A percentile compares a stretch with the other conserved stretches of the same genome.
Evolutionary conservation across 2,888 invertebrate species (phyloP).

Genomic region (Melieria omissa): DNA sequence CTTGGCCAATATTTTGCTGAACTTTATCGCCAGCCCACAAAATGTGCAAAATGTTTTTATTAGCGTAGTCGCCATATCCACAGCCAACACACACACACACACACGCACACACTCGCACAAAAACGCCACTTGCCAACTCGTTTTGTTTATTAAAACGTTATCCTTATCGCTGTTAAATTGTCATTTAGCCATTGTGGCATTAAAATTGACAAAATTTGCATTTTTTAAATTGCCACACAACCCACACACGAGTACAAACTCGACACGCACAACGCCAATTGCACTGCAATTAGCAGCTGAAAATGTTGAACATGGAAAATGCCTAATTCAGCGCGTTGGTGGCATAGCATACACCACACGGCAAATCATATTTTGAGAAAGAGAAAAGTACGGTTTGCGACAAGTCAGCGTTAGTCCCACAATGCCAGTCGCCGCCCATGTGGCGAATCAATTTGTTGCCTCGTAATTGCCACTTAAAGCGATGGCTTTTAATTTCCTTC

Average conservation of each 20-base stretch:
- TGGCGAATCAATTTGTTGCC: too few species aligned
- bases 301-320: too few species aligned
- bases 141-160: conserved; percentile 31
- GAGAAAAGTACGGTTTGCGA: too few species aligned
- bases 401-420: too few species aligned
- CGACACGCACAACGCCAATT: not conserved
- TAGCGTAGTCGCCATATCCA: not conserved
- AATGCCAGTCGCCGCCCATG: too few species aligned
- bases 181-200: conserved; percentile 31
- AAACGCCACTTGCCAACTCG: conserved; percentile 22
- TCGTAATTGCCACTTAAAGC: too few species aligned
- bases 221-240: conserved; percentile 29
- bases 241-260: conserved; percentile 5
- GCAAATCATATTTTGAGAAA: too few species aligned
- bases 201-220: conserved; percentile 27
- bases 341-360: too few species aligned
- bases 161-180: conserved; percentile 31
- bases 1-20: conserved; percentile 16
- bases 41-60: conserved; percentile 5
- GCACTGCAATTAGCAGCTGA: too few species aligned
- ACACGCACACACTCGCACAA: not conserved
- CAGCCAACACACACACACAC: not conserved
- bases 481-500: too few species aligned
- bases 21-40: conserved; percentile 26
- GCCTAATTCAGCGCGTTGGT: too few species aligned